Percentiles rank a stretch among this genome's conserved stretches.
These are phyloP conservation scores for Pedicia rivosa DNA, from an alignment of 2,888 invertebrate species.

Conservation along the genomic window DNA sequence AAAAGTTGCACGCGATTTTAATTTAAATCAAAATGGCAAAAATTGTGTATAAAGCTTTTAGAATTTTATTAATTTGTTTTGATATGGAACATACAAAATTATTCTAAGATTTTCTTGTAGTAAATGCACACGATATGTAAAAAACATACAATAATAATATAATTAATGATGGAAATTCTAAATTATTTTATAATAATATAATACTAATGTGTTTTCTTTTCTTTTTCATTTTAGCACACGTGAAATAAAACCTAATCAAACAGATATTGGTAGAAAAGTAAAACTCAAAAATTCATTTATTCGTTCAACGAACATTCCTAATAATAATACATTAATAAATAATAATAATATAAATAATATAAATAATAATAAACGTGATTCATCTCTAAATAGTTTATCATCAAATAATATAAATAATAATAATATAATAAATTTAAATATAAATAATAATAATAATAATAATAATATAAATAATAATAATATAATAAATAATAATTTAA, in stretches of 20 bases:
- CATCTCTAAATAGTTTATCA: conserved; percentile 8
- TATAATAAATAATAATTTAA: conserved; percentile 17
- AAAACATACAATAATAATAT: too few relatives aligned
- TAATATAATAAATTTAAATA: conserved; percentile 11
- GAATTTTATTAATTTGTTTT: too few relatives aligned
- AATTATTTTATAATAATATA: too few relatives aligned
- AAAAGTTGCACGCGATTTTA: too few relatives aligned
- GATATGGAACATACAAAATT: too few relatives aligned
- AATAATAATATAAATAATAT: conserved; percentile 8
- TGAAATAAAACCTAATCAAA: conserved; percentile 83
- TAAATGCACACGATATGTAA: too few relatives aligned
- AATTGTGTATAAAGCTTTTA: too few relatives aligned
- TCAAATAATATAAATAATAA: conserved; percentile 6
- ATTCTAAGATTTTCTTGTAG: too few relatives aligned
- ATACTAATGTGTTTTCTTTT: too few relatives aligned
- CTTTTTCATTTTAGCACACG: conserved; percentile 53
- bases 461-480: conserved; percentile 19
- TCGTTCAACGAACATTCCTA: conserved; percentile 24
- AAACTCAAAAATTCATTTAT: conserved; percentile 45
- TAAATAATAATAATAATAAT: conserved; percentile 20
- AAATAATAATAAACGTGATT: conserved; percentile 16
- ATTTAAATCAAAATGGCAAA: too few relatives aligned
- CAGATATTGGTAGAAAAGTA: conserved; percentile 75
- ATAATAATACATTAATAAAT: conserved; percentile 13
- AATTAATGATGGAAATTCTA: too few relatives aligned